Base-by-base conservation (phyloP, 2,113 vertebrate species). In the Callipepla squamata region DNA sequence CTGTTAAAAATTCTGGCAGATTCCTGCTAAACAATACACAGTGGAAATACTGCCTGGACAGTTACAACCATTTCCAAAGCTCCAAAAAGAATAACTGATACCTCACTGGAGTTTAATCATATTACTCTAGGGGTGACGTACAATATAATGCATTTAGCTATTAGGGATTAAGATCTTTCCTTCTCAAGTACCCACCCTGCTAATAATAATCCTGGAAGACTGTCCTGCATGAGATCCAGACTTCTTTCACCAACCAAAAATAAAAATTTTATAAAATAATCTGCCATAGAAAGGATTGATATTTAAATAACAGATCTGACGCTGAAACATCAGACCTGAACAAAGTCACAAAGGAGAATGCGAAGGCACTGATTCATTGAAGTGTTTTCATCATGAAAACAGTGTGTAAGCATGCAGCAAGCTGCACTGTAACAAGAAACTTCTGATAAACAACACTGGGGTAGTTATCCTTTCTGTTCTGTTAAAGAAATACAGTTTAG, bases 31-130 rank as follows among this genome's bases (percentile, higher is more conserved):
- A 70, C n/a, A 68, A 67, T 38, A 53, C 34, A 68, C 20, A 63
- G 55, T 32, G 76, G 59, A 92, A 93, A 88, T 30, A 9, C 57
- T 81, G 42, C 36, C 42, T 85, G 70, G 63, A 85, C 96, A 85
- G 44, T 83, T 92, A 91, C 75, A 78, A 47, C 15, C 3, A 20
- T 66, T 92, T 48, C 59, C 82, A 93, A 78, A 90, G 19, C 48
- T 87, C 70, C 44, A 73, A 51, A 75, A 89, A 44, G 42, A 62
- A 47, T 36, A 67, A 80, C 50, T 77, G n/a, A 87, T 73, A 69
- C 10, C 15, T 9, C 72, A 85, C 21, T 66, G 38, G 47, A 77
- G 7, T 28, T 67, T 63, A 80, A 85, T 62, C 57, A n/a, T 28
- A 5, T 38, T 55, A 15, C 34, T 25, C 78, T 28, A 72, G 57